Base-by-base conservation (phyloP, 2,113 vertebrate genomes). In the Okapia johnstoni region DNA sequence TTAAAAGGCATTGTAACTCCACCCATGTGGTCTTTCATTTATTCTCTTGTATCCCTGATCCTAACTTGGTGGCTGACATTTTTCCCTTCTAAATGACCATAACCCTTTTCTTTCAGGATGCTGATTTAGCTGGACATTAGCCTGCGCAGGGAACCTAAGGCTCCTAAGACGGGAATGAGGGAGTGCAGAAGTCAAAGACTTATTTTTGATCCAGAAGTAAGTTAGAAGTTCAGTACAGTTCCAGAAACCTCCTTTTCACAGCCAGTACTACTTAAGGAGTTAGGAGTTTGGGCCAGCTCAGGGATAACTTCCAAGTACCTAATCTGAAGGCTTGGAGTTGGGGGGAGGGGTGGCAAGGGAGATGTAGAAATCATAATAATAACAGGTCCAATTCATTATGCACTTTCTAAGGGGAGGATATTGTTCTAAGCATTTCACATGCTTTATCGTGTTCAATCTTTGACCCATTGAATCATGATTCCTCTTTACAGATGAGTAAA, bases 401-500 rank as follows among this genome's bases (percentile, higher is more conserved):
- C 8, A 77, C 66, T 60, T 93, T 28, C 19, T 84, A 52, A 9
- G 9, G 14, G 19, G 55, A 73, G 95, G 43, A 28, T 50, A 36
- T 76, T 94, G 23, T 12, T 86, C 28, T 70, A 79, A 87, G 55
- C 40, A 88, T 85, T 90, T 94, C 55, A 92, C 6, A 48, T 70
- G 17, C 61, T 95, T 94, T 81, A 33, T 93, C 87, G 61, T 60
- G 55, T 85, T n/a, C 79, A 77, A 60, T 92, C 63, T 85, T 85
- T 52, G 92, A 85, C 33, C 58, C 66, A 48, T 46, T 90, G 77
- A 97, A 96, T 70, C 28, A 80, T 85, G 85, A 80, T 92, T 58
- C 46, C 28, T 89, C 7, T 91, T 96, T 96, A 87, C 7, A 93
- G 46, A 94, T 86, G 28, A 92, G 52, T 92, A 92, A 92, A 88